Evolutionary conservation across 2,888 invertebrate species (phyloP).

Genomic region (Phragmatobia fuliginosa): DNA sequence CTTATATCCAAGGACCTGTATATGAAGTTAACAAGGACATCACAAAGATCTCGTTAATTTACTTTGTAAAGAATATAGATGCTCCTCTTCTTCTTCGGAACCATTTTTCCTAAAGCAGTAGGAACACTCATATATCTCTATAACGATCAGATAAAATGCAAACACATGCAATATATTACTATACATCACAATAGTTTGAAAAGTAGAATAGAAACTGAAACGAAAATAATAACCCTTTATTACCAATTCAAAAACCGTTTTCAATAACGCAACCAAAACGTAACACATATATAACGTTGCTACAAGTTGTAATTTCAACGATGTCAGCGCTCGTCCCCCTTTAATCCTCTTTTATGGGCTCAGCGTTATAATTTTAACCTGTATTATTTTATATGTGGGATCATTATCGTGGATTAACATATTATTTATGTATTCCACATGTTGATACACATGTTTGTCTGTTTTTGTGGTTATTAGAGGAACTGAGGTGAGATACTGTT

Average conservation of each 20-base stretch:
- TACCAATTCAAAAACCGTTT: constrained; percentile 55
- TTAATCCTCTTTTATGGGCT: constrained; percentile 74
- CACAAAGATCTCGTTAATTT: too few species aligned
- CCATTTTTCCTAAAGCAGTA: too few species aligned
- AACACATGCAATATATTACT: background rate
- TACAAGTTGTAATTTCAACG: constrained; percentile 46
- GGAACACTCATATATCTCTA: too few species aligned
- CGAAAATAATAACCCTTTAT: constrained; percentile 54
- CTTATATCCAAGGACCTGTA: too few species aligned
- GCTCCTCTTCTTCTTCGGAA: too few species aligned
- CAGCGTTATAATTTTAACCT: constrained; percentile 75
- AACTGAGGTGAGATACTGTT: constrained; percentile 34
- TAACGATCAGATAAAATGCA: background rate
- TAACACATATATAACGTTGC: constrained; percentile 34
- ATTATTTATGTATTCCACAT: constrained; percentile 70
- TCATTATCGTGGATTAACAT: constrained; percentile 71
- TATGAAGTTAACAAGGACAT: too few species aligned
- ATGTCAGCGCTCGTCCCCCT: constrained; percentile 68
- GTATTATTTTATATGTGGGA: constrained; percentile 73
- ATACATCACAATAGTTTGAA: constrained; percentile 13
- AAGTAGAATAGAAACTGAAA: constrained; percentile 44
- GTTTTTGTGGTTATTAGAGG: constrained; percentile 42
- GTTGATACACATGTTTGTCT: constrained; percentile 50
- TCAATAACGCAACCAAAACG: constrained; percentile 49
- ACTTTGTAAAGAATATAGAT: too few species aligned